phyloP scores from a whole-genome alignment of 2,113 vertebrate species.

The Nycticebus coucang region DNA sequence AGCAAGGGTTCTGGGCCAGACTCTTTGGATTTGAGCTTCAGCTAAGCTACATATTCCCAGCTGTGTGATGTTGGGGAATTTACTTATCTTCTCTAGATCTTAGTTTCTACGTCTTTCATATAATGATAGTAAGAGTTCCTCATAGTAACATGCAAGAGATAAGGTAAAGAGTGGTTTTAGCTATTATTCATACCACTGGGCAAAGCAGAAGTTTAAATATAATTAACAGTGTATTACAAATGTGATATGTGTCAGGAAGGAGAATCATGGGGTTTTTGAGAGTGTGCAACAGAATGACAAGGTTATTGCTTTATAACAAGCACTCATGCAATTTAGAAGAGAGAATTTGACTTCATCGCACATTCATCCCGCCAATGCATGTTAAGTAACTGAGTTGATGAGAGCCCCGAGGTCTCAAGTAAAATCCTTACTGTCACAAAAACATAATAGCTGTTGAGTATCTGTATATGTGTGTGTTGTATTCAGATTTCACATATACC shows the following conservation, averaged over 20 bases:
- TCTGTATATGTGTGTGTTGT: not conserved
- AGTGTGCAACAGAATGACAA: not conserved
- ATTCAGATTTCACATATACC: not conserved
- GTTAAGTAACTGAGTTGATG: not conserved
- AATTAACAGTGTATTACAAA: not conserved
- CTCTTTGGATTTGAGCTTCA: not conserved
- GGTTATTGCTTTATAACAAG: slow-evolving; percentile 14
- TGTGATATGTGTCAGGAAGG: not conserved
- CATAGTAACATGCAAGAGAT: not conserved
- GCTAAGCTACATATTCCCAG: not conserved
- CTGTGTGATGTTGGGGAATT: not conserved
- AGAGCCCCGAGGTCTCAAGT: not conserved
- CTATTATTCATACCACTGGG: not conserved
- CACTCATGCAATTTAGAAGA: not conserved
- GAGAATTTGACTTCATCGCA: slow-evolving; percentile 7
- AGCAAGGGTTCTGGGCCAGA: not conserved
- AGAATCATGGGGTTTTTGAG: not conserved
- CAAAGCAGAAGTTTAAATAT: slow-evolving; percentile 26
- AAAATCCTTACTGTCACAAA: not conserved
- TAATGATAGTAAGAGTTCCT: not conserved
- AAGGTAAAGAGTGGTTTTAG: not conserved
- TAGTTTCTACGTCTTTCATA: not conserved
- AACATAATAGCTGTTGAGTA: not conserved
- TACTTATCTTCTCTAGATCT: not conserved
- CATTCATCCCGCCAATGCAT: not conserved